phyloP scores from a whole-genome alignment of 2,113 vertebrate genomes.

The Bungarus multicinctus region DNA sequence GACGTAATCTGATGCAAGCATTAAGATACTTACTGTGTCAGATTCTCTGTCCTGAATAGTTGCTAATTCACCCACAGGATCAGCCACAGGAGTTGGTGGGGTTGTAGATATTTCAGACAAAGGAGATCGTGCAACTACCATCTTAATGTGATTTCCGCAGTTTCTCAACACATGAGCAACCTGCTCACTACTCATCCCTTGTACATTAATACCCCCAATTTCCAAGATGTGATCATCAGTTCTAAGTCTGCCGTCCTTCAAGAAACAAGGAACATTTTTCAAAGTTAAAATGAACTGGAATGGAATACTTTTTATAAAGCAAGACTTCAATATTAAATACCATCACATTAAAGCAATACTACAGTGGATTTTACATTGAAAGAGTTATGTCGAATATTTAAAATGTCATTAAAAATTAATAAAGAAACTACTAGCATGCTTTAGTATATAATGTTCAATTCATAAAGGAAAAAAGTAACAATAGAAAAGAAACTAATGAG shows the following conservation, averaged over 20 bases:
- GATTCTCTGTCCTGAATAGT: constrained; percentile 34
- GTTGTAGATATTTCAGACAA: constrained; percentile 49
- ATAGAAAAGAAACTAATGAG: too few species aligned
- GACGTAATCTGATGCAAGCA: not conserved
- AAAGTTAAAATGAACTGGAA: not conserved
- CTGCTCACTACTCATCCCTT: constrained; percentile 89
- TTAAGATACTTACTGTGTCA: constrained; percentile 63
- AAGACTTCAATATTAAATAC: not conserved
- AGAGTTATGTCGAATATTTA: accelerated
- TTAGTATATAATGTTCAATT: not conserved
- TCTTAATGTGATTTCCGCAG: constrained; percentile 85
- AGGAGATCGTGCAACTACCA: constrained; percentile 87
- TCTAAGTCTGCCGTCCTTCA: constrained; percentile 87
- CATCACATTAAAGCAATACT: accelerated
- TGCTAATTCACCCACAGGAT: constrained; percentile 72
- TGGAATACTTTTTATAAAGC: not conserved
- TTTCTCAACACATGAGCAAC: constrained; percentile 89
- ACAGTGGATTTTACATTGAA: constrained; percentile 2
- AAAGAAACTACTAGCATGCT: not conserved
- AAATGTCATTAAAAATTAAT: not conserved
- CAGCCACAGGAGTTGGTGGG: constrained; percentile 71
- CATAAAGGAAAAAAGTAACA: not conserved
- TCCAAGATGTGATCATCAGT: constrained; percentile 94
- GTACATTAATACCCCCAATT: constrained; percentile 86
- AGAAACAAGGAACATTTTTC: not conserved